A percentile compares a stretch with the other conserved stretches of the same genome.
Evolutionary conservation across 2,113 vertebrate species (phyloP).

Genomic region (Rousettus leschenaultii): DNA sequence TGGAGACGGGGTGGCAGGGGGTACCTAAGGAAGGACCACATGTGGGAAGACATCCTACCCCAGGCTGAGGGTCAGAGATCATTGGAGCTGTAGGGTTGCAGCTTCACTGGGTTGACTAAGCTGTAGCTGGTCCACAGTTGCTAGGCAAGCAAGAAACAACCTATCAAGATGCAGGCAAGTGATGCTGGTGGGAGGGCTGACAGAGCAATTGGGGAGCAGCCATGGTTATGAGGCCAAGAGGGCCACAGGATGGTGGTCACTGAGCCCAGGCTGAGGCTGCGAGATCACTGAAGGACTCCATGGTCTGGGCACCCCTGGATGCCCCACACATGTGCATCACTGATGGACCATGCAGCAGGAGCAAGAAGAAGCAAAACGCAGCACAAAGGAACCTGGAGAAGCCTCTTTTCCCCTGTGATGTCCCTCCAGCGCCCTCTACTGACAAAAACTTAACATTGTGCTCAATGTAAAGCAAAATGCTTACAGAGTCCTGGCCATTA

Average conservation of each 20-base stretch:
- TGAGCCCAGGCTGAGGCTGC: neutral
- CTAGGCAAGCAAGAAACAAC: neutral
- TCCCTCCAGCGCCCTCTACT: constrained; percentile 49
- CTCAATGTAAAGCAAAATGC: neutral
- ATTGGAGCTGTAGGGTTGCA: neutral
- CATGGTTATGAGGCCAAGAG: neutral
- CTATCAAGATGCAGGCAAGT: neutral
- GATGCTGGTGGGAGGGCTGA: neutral
- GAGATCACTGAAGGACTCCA: neutral
- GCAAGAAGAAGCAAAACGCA: neutral
- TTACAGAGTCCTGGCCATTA: neutral
- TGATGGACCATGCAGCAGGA: neutral
- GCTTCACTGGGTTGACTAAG: neutral
- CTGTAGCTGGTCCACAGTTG: neutral
- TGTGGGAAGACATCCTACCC: neutral
- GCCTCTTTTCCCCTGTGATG: neutral
- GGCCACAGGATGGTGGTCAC: neutral
- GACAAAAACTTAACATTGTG: constrained; percentile 1
- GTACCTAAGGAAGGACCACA: neutral
- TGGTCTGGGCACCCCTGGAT: neutral
- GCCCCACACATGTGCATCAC: neutral
- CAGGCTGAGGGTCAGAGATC: neutral
- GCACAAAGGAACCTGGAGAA: neutral
- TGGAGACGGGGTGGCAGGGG: rapidly evolving
- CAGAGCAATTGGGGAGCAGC: neutral